Evolutionary conservation across 2,888 invertebrate species (phyloP).

Genomic region (Axea sp.): DNA sequence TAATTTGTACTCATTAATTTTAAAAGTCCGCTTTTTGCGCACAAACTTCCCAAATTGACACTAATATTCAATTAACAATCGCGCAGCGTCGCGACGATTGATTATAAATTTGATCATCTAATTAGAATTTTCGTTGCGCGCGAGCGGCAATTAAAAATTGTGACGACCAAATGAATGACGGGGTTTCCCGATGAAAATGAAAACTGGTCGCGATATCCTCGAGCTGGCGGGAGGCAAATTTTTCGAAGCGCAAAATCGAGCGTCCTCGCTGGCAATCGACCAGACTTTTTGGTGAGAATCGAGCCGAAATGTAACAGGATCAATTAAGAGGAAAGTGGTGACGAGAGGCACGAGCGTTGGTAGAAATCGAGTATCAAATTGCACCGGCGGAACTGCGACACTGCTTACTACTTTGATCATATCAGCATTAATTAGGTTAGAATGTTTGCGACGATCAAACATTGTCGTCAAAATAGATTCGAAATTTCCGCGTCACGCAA

Average conservation of each 20-base stretch:
- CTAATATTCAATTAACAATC: constrained; percentile 36
- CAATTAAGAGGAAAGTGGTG: constrained; percentile 12
- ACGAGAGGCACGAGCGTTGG: constrained; percentile 1
- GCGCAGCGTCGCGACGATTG: constrained; percentile 12
- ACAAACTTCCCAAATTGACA: constrained; percentile 5
- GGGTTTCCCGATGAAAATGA: not conserved
- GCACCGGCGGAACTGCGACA: constrained; percentile 6
- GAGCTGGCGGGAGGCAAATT: no score
- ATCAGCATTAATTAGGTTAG: constrained; percentile 56
- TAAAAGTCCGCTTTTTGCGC: constrained; percentile 19
- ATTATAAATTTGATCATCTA: constrained; percentile 26
- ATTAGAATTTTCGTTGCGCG: constrained; percentile 26
- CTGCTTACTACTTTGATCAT: constrained; percentile 47
- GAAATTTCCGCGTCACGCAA: constrained; percentile 39
- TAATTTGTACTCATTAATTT: constrained; percentile 35
- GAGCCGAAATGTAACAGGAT: not conserved
- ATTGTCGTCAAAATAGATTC: constrained; percentile 49
- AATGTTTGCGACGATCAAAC: constrained; percentile 52
- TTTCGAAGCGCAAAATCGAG: not conserved
- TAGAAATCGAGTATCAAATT: constrained; percentile 16
- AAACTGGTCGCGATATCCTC: no score
- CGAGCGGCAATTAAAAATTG: constrained; percentile 21
- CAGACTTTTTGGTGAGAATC: not conserved
- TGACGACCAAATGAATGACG: constrained; percentile 2
- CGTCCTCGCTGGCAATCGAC: not conserved